These are phyloP conservation scores for Ctenochaetus hawaiiensis DNA, from an alignment of 2,797 vertebrate species.

Conservation along the genomic window DNA sequence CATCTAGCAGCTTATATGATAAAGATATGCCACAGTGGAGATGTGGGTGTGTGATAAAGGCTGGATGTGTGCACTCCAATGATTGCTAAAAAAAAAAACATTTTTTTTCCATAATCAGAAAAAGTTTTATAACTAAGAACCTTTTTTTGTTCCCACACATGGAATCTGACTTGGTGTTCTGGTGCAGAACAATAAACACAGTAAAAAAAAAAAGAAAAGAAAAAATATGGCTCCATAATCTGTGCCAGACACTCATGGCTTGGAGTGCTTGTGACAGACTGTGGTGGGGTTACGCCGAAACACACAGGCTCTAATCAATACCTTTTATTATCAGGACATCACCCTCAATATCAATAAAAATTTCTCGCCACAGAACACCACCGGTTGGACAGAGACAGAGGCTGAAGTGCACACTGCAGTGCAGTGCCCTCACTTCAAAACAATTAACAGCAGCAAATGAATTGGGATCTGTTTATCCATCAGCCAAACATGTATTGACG, in stretches of 20 bases:
- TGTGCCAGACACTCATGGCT: slow-evolving; percentile 18
- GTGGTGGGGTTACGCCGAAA: slow-evolving; percentile 13
- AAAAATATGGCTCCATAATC: slow-evolving; percentile 23
- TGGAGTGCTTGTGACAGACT: slow-evolving; percentile 2
- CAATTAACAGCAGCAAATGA: slow-evolving; percentile 70
- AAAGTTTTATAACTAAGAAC: too few relatives aligned
- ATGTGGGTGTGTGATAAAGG: slow-evolving; percentile 48
- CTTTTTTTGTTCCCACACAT: not conserved
- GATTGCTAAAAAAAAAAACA: slow-evolving; percentile 13
- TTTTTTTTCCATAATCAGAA: not conserved
- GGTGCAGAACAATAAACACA: too few relatives aligned
- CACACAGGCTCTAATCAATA: slow-evolving; percentile 25
- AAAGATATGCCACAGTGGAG: slow-evolving; percentile 51
- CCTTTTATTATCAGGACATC: slow-evolving; percentile 9
- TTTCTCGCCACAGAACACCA: slow-evolving; percentile 10
- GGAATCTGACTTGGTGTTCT: too few relatives aligned
- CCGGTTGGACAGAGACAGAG: slow-evolving; percentile 28
- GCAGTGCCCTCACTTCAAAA: slow-evolving; percentile 55
- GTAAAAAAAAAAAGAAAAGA: too few relatives aligned
- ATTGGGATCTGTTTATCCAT: slow-evolving; percentile 72
- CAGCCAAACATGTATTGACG: slow-evolving; percentile 79
- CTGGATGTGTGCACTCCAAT: slow-evolving; percentile 24
- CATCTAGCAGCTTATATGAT: slow-evolving; percentile 44
- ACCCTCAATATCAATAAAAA: not conserved
- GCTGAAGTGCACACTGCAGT: slow-evolving; percentile 32